Percentiles rank a stretch among this genome's conserved stretches.
Evolutionary conservation across 2,888 invertebrate genomes (phyloP).

Genomic region (Nomada fucata): DNA sequence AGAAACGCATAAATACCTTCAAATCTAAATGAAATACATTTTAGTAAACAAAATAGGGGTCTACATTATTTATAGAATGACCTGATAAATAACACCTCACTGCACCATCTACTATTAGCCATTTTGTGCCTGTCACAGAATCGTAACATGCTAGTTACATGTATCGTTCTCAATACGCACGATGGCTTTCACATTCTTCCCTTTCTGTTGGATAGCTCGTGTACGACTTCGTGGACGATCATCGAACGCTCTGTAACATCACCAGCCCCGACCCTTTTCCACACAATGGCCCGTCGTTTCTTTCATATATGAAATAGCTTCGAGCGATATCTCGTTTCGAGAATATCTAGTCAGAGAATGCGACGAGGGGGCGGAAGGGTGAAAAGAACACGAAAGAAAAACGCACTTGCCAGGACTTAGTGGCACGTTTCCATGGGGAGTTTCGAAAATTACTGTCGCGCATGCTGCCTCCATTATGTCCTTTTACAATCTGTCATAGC

Average conservation of each 20-base stretch:
- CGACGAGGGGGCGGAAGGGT: background rate
- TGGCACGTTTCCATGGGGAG: conserved; percentile 37
- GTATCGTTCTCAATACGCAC: background rate
- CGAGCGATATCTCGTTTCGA: conserved; percentile 75
- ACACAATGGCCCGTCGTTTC: conserved; percentile 72
- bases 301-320: conserved; percentile 74
- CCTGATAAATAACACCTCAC: too few relatives aligned
- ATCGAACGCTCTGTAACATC: conserved; percentile 51
- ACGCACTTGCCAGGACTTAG: conserved; percentile 40
- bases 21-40: too few relatives aligned
- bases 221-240: conserved; percentile 36
- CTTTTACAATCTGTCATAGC: conserved; percentile 46
- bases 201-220: background rate
- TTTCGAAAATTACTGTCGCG: conserved; percentile 46
- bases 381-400: conserved; percentile 16
- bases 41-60: background rate
- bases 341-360: conserved; percentile 38
- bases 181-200: background rate
- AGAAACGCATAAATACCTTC: too few relatives aligned
- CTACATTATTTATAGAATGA: background rate
- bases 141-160: conserved; percentile 7
- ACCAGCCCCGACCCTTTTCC: conserved; percentile 28
- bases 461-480: conserved; percentile 43
- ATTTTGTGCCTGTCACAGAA: background rate
- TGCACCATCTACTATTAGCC: too few relatives aligned